Base-by-base conservation (phyloP, 2,113 vertebrate genomes). In the Pelodiscus sinensis region DNA sequence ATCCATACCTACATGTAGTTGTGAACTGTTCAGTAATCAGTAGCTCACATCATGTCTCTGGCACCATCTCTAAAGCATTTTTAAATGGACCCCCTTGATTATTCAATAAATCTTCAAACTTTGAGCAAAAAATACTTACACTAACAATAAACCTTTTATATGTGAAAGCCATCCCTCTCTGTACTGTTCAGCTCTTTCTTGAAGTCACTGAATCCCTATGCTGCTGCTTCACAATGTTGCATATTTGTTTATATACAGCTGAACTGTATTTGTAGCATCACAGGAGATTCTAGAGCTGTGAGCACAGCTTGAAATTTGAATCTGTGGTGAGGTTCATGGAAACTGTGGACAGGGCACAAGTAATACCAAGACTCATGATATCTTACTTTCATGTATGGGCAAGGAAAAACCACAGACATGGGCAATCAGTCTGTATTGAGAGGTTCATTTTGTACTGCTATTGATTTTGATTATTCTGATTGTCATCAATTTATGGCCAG, bases 111-210 rank as follows among this genome's bases (percentile, higher is more conserved):
- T 60, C 86, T 25, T 52, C 84, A 86, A 92, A 90, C 82, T 78
- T 50, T 90, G 57, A 91, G n/a, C 21, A 83, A 85, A 88, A n/a
- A 56, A 9, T 77, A 78, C 93, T 95, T 94, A 94, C 27, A 93
- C 51, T 75, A 90, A 79, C 57, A 90, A 77, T 85, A 94, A 82
- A 82, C 24, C 86, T 91, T 85, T 86, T 81, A 91, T 88, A 86
- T 90, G 25, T 82, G 82, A 75, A 79, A 54, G 57, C 79, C 92
- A 90, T 87, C 73, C 54, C 27, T 85, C 22, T 50, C 21, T 77
- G 25, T 25, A 8, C 21, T 50, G 24, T n/a, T 94, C 51, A 83
- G 22, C 10, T 71, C 51, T 62, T 25, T 77, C 73, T 44, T 75
- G 35, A 38, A 92, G 85, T 68, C 77, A 65, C 50, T 1, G 11